Evolutionary conservation across 92 coral and sea anemone species (phyloP), one percentile per base, ranked within the genome.

Genomic region (Siderastrea radians): DNA sequence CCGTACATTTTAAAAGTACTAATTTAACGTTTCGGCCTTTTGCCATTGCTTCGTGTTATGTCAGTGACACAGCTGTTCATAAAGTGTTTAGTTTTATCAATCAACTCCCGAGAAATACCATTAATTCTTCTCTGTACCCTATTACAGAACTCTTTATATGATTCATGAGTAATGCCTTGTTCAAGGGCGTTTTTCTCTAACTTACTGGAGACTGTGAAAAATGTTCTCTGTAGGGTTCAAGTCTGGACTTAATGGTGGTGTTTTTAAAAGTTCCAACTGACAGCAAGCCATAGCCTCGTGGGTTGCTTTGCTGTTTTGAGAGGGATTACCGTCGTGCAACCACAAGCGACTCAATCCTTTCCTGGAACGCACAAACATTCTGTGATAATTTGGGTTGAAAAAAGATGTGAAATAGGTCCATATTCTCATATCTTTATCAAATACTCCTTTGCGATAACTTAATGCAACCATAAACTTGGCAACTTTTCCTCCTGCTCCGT

Each of bases 401-500:
- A 26, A 26, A 80, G 64, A 38, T 74, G 14, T 2, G 82, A 84
- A 83, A 26, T 26, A 26, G 38, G 38, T 84, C 63, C 90, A 86
- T 44, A 46, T 90, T 74, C 15, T 88, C 76, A 60, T 84, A 89
- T 15, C 60, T 67, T 49, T 84, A 76, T 3, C 92, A 84, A 50
- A 84, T 68, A 88, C 90, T n/a, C 92, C 93, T 62, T 89, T 81
- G 53, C 85, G 68, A 65, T 83, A 67, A 52, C 69, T 68, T 54
- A 88, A 77, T 52, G 94, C 92, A 49, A 78, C 94, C 74, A 88
- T 84, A 12, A 84, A 26, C 53, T 92, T 83, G 53, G 66, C 89
- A 1, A 83, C 74, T 74, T 88, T 89, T 19, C 94, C 87, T 73
- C 94, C 92, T 38, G 92, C 82, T 88, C 94, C 94, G 1, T 85